Conservation (phyloP, 2,888 invertebrate genomes). For the Tetrapedia diversipes region DNA sequence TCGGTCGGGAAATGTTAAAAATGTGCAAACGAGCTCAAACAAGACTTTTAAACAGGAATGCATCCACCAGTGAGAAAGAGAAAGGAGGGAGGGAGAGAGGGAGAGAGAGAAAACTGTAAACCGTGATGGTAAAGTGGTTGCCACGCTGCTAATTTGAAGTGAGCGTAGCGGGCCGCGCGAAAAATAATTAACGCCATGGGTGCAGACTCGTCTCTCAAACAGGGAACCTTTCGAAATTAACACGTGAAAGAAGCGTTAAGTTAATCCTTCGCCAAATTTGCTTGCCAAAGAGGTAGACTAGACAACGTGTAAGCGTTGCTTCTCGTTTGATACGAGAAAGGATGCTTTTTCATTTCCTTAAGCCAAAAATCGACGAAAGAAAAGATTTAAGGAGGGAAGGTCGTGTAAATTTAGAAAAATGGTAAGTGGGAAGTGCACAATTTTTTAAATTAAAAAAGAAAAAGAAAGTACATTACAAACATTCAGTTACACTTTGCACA, state of each 20-base stretch:
- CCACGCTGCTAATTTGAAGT: conserved; percentile 27
- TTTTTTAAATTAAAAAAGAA: too few relatives aligned
- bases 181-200: conserved; percentile 36
- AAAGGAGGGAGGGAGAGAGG: not conserved
- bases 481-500: too few relatives aligned
- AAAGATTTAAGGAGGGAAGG: too few relatives aligned
- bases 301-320: not conserved
- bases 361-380: too few relatives aligned
- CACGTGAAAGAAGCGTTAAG: not conserved
- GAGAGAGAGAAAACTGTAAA: not conserved
- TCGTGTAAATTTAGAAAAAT: too few relatives aligned
- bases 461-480: too few relatives aligned
- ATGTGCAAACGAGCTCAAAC: too few relatives aligned
- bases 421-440: too few relatives aligned
- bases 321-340: not conserved
- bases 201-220: not conserved
- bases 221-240: not conserved
- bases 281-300: not conserved
- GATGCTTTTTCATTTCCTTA: not conserved
- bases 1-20: too few relatives aligned
- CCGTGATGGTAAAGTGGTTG: conserved; percentile 21
- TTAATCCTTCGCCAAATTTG: conserved; percentile 25
- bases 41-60: too few relatives aligned
- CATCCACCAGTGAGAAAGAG: too few relatives aligned
- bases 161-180: conserved; percentile 15